Percentiles rank a stretch among this genome's conserved stretches.
Evolutionary conservation across 2,113 vertebrate species (phyloP).

Genomic region (Podarcis cretensis): DNA sequence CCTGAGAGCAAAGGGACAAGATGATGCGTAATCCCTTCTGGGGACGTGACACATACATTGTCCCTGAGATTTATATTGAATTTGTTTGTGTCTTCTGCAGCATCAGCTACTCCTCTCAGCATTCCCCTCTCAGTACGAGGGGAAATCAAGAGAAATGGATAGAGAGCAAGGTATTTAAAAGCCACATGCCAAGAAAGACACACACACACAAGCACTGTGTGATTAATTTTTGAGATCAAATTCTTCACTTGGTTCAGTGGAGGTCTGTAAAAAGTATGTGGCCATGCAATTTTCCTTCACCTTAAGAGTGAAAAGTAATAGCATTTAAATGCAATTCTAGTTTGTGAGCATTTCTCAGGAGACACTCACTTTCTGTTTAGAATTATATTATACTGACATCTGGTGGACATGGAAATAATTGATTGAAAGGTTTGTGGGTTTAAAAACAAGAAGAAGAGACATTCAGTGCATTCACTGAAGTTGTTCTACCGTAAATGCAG

Average conservation of each 20-base stretch:
- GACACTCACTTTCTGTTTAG: background rate
- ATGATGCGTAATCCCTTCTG: no score
- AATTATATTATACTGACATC: slow-evolving; percentile 66
- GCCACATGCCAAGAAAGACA: background rate
- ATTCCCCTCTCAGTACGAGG: background rate
- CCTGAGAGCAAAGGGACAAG: no score
- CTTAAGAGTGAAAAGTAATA: background rate
- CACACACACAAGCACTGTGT: background rate
- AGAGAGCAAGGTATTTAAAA: background rate
- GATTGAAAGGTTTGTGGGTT: background rate
- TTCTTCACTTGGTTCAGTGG: background rate
- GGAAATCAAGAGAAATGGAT: background rate
- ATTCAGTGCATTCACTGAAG: no score
- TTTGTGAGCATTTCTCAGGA: background rate
- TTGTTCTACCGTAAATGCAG: no score
- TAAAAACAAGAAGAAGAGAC: no score
- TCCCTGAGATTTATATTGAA: no score
- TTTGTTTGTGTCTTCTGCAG: no score
- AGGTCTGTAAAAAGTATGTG: background rate
- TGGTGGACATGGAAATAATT: slow-evolving; percentile 52
- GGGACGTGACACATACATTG: no score
- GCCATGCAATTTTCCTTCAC: background rate
- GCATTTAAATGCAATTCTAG: background rate
- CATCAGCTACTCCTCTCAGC: no score
- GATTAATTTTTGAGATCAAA: background rate